These are phyloP conservation scores for Polydesmus complanatus DNA, from an alignment of 2,888 invertebrate genomes.

Conservation along the genomic window DNA sequence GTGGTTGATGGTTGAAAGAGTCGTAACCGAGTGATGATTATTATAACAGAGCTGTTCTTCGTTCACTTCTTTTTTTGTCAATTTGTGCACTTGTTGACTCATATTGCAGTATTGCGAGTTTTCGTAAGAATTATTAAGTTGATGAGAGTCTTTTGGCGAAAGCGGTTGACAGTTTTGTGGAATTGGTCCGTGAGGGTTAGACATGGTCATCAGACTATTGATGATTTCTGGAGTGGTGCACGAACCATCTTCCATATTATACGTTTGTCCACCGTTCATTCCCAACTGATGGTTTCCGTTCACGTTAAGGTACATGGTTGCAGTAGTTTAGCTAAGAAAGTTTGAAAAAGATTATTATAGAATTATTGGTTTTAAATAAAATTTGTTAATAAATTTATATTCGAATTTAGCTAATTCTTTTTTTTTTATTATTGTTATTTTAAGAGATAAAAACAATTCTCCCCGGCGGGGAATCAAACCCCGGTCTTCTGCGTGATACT, in stretches of 20 bases:
- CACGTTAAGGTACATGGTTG: conserved; percentile 10
- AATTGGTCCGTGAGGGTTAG: background rate
- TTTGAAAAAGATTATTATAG: background rate
- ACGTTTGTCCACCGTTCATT: background rate
- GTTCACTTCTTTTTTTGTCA: background rate
- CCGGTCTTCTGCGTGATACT: no score
- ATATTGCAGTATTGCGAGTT: background rate
- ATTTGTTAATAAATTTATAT: no score
- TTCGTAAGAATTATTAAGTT: background rate
- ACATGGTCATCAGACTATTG: conserved; percentile 10
- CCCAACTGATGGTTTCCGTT: background rate
- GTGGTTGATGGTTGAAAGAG: background rate
- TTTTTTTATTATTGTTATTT: no score
- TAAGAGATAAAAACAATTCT: no score
- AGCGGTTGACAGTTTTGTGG: background rate
- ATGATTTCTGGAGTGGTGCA: conserved; percentile 18
- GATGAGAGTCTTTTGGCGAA: background rate
- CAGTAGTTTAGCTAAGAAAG: background rate
- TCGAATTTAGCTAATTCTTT: no score
- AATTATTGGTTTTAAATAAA: no score
- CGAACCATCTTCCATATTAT: conserved; percentile 5
- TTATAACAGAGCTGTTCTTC: background rate
- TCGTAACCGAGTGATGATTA: background rate
- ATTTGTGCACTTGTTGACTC: background rate
- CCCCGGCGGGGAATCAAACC: no score